These are phyloP conservation scores for Synaphobranchus kaupii DNA, from an alignment of 2,797 vertebrate species.

Conservation along the genomic window DNA sequence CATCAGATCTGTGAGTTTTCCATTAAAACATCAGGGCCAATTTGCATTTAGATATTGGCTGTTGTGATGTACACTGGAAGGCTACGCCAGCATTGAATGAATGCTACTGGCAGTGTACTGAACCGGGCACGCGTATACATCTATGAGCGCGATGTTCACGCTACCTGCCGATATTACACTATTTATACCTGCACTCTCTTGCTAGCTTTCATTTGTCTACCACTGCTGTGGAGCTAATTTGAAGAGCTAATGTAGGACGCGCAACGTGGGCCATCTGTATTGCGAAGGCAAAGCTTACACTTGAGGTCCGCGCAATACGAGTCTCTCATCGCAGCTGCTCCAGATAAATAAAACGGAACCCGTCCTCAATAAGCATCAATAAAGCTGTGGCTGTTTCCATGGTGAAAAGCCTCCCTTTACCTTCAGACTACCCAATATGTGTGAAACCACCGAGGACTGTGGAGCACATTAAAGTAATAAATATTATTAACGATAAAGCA, in stretches of 20 bases:
- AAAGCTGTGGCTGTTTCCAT: background rate
- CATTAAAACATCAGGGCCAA: background rate
- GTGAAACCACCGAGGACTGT: background rate
- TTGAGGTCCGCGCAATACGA: background rate
- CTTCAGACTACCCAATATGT: too few species aligned
- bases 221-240: background rate
- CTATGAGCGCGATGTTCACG: background rate
- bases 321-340: background rate
- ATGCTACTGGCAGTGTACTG: background rate
- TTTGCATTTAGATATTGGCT: slow-evolving; percentile 4
- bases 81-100: background rate
- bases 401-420: background rate
- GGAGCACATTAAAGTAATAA: background rate
- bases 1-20: background rate
- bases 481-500: background rate
- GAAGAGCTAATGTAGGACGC: background rate
- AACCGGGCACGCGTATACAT: background rate
- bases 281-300: background rate
- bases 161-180: background rate
- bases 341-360: background rate
- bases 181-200: background rate
- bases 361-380: background rate
- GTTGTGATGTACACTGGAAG: background rate
- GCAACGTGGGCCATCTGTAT: background rate
- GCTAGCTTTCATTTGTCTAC: background rate